Evolutionary conservation across 2,888 invertebrate genomes (phyloP), one percentile per base, ranked within the genome.

Genomic region (Augochlorella aurata): DNA sequence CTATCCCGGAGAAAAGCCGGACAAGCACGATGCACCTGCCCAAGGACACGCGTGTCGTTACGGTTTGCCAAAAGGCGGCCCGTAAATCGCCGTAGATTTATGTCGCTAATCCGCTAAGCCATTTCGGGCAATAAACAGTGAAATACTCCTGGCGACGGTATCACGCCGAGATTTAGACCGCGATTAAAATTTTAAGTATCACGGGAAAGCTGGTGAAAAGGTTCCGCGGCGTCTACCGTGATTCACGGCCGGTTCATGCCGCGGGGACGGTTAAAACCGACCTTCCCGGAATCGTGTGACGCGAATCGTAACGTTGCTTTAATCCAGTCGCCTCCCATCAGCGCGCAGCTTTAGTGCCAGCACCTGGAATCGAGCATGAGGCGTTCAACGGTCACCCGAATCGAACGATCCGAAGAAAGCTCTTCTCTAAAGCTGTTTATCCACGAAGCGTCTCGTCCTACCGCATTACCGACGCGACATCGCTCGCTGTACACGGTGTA

Each of bases 151-250:
- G 18, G 18, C 58, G 52, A 24, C 66, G 47, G 68, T 45, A 63
- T 66, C 73, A 24, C 58, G 49, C 14, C 69, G 58, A 81, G 76
- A 81, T 82, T 82, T 81, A 80, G 49, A 49, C 49, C 63, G 50
- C 77, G 82, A 82, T 82, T 81, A 81, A 73, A 81, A 81, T 81
- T 82, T 77, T 73, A 77, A 72, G 65, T 67, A 73, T 71, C 71
- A 52, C 52, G 73, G 82, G 68, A 71, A 82, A 82, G 52, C 76
- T 61, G 52, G 71, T 61, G 83, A 47, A 74, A 77, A 73, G 74
- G 52, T 63, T 44, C n/a, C 74, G 67, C 38, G 18, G 63, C 72
- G 71, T 29, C 24, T 16, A 38, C 29, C 24, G 24, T 81, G 75
- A 81, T 82, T 81, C 81, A 72, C 63, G 49, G 21, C 45, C 44